phyloP scores from a whole-genome alignment of 2,113 vertebrate genomes.

The Circaetus cinerascens region DNA sequence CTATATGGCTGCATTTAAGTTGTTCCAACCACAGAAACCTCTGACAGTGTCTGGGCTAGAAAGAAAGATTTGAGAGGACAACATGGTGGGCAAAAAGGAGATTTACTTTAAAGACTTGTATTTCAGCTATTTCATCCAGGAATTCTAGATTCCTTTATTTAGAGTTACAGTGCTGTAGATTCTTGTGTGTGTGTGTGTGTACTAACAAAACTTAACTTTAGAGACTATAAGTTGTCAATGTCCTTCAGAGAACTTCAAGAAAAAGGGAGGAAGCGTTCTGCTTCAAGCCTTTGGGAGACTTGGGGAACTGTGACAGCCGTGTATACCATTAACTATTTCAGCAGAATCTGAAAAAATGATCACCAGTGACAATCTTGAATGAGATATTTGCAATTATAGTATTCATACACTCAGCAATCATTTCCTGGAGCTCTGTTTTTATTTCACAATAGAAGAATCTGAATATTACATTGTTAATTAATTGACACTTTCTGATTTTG shows the following conservation, averaged over 20 bases:
- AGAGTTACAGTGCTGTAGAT: background rate
- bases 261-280: background rate
- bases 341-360: background rate
- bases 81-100: background rate
- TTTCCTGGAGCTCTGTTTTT: background rate
- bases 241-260: background rate
- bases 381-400: background rate
- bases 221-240: background rate
- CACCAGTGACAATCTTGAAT: background rate
- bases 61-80: background rate
- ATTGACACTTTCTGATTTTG: background rate
- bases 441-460: background rate
- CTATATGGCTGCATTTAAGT: background rate
- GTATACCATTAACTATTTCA: background rate
- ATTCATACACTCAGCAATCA: background rate
- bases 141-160: background rate
- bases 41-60: background rate
- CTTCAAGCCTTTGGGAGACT: background rate
- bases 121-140: background rate
- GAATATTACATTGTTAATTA: background rate
- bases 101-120: background rate
- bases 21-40: background rate
- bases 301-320: background rate
- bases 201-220: background rate
- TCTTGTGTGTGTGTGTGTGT: background rate